Evolutionary conservation across 2,888 invertebrate species (phyloP).

Genomic region (Patella pellucida): DNA sequence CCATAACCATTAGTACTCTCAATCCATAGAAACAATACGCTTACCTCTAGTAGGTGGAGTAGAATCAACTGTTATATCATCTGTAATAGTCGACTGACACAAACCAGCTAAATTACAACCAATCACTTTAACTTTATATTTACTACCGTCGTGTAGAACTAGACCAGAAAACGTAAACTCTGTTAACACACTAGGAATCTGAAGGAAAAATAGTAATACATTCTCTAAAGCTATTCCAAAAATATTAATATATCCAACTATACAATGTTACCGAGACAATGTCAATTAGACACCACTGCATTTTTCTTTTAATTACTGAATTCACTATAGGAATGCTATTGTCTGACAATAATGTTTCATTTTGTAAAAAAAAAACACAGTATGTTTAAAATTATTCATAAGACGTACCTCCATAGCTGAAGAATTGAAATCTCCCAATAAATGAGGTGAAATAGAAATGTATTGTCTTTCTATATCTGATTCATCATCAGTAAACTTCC

Average conservation of each 20-base stretch:
- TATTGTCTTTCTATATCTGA: conserved; percentile 26
- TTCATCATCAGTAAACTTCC: conserved; percentile 26
- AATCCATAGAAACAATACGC: neutral
- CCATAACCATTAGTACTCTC: too few relatives aligned
- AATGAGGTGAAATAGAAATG: conserved; percentile 28
- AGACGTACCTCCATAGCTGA: conserved; percentile 17
- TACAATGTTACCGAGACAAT: too few relatives aligned
- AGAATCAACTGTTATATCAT: conserved; percentile 27
- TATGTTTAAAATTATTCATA: too few relatives aligned
- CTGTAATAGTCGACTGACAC: conserved; percentile 31
- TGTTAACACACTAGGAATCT: neutral
- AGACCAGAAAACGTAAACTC: neutral
- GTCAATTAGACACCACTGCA: too few relatives aligned
- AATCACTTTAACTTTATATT: conserved; percentile 39
- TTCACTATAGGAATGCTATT: too few relatives aligned
- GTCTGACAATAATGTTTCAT: too few relatives aligned
- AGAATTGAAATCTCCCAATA: conserved; percentile 23
- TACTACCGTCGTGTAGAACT: conserved; percentile 38
- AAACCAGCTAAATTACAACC: conserved; percentile 43
- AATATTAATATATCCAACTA: too few relatives aligned
- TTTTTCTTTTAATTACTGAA: too few relatives aligned
- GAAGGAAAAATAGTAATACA: neutral
- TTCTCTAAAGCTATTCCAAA: too few relatives aligned
- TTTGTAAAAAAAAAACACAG: too few relatives aligned
- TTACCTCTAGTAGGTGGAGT: conserved; percentile 30